Conservation (phyloP, 2,888 invertebrate species). For the Cephus spinipes region DNA sequence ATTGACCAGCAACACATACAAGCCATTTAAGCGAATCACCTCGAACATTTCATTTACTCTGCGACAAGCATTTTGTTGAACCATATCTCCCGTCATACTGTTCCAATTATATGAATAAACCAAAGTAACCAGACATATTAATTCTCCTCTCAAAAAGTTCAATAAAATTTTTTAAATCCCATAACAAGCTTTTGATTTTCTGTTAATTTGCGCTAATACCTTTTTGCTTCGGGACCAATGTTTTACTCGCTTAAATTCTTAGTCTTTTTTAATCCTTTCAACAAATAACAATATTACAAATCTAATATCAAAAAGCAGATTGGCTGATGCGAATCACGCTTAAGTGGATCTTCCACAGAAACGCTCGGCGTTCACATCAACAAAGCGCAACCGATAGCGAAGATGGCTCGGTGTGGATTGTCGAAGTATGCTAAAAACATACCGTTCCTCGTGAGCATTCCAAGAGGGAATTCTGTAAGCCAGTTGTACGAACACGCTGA, state of each 20-base stretch:
- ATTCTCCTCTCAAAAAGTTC: not conserved
- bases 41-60: not conserved
- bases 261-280: too few relatives aligned
- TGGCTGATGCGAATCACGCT: not conserved
- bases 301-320: not conserved
- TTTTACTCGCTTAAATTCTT: too few relatives aligned
- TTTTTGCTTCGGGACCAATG: not conserved
- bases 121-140: not conserved
- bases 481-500: constrained; percentile 54
- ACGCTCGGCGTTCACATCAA: not conserved
- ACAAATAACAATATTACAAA: too few relatives aligned
- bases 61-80: not conserved
- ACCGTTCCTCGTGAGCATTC: constrained; percentile 59
- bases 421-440: constrained; percentile 26
- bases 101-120: not conserved
- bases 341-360: not conserved
- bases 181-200: not conserved
- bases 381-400: constrained; percentile 30
- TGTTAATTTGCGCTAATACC: not conserved
- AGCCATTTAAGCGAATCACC: not conserved
- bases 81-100: not conserved
- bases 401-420: constrained; percentile 44
- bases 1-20: not conserved
- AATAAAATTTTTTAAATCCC: not conserved
- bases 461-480: constrained; percentile 57